A percentile compares a stretch with the other conserved stretches of the same genome.
These are phyloP conservation scores for Mastigias papua DNA, from an alignment of 30 jellyfish, hydroid and myxozoan genomes.

Conservation along the genomic window DNA sequence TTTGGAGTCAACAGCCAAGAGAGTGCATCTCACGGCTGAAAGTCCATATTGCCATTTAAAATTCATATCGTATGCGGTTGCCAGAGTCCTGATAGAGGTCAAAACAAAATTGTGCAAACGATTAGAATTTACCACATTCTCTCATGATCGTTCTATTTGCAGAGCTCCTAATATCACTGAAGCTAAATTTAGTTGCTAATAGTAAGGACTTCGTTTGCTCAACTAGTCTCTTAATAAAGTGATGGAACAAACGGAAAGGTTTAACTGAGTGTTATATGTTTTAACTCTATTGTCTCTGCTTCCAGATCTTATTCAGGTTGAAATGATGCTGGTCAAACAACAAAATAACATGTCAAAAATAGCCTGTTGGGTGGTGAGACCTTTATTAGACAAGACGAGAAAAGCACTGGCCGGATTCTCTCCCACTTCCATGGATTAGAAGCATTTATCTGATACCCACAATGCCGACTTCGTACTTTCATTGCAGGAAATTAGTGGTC, in stretches of 20 bases:
- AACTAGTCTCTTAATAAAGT: background rate
- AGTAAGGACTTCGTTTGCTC: background rate
- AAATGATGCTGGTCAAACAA: background rate
- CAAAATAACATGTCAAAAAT: background rate
- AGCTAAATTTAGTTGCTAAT: background rate
- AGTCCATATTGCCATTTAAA: background rate
- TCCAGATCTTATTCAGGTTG: background rate
- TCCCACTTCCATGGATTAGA: conserved; percentile 9
- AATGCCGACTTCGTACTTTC: background rate
- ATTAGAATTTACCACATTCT: conserved; percentile 2
- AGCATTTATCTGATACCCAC: background rate
- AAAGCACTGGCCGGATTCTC: conserved; percentile 10
- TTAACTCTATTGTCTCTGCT: background rate
- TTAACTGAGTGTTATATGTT: background rate
- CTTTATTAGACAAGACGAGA: background rate
- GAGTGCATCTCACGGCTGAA: background rate
- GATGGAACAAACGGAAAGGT: conserved; percentile 18
- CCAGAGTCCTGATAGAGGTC: conserved; percentile 4
- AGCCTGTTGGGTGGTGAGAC: background rate
- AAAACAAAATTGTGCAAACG: background rate
- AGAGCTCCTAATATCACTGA: background rate
- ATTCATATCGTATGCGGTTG: background rate
- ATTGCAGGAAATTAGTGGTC: background rate
- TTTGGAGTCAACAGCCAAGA: background rate
- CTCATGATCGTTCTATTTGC: background rate